Base-by-base conservation (phyloP, 2,113 vertebrate genomes). In the Pachyramphus minor region DNA sequence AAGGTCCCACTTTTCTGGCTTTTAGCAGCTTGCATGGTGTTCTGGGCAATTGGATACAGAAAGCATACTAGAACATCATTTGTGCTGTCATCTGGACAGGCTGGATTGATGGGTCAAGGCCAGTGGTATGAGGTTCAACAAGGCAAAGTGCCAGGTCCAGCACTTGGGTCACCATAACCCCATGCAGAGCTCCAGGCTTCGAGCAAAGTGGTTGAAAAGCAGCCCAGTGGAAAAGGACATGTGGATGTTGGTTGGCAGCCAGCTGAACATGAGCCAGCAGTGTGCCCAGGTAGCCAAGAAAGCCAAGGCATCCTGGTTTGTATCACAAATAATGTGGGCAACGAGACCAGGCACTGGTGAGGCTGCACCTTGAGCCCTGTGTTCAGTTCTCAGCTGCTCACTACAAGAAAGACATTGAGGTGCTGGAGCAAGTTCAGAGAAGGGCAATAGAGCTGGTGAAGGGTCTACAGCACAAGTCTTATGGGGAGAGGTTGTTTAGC, bases 401-500 rank as follows among this genome's bases (percentile, higher is more conserved):
- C 35, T 60, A 27, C 24, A 60, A 60, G 59, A 27, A 18, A 60
- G 35, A 39, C 35, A 12, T 14, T 58, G 33, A 58, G 33, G 55
- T n/a, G 33, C 31, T n/a, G 55, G 35, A 60, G 35, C n/a, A 23
- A 18, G 24, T 60, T 37, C 35, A 39, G 59, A 60, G 59, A 39
- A 27, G 35, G 24, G 9, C 20, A 53, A 5, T 1, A 2, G 30
- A 68, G 17, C 25, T 68, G 21, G 25, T 22, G 24, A 41, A 60
- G 11, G 14, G 30, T 47, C 30, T 47, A 11, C 39, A 68, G 30
- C n/a, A 44, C 6, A 60, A 31, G 16, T 67, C 44, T 39, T 47
- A 2, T 0, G 0, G 71, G 49, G 49, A 64, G 35, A 17, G 55
- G 24, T 2, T 41, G 24, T 60, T 75, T 25, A 22, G 24, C 53